These are phyloP conservation scores for Brachynemurus nebulosus DNA, from an alignment of 2,888 invertebrate genomes.

Conservation along the genomic window DNA sequence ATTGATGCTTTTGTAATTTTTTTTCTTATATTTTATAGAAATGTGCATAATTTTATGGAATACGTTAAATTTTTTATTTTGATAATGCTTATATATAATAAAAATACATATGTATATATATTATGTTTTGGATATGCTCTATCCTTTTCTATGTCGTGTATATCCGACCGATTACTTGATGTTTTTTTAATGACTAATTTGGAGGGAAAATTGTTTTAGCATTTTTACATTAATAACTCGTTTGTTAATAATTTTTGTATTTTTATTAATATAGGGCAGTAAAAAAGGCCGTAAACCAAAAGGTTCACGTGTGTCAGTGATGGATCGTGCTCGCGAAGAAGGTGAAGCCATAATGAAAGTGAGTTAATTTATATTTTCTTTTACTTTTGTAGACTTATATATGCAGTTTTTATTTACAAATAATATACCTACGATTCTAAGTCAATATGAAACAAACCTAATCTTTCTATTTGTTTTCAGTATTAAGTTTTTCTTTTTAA, in stretches of 20 bases:
- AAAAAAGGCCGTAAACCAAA: constrained; percentile 36
- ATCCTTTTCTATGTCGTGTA: not conserved
- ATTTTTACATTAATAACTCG: not conserved
- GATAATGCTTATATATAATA: too few relatives aligned
- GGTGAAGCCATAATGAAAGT: constrained; percentile 39
- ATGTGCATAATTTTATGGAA: too few relatives aligned
- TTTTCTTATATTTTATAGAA: too few relatives aligned
- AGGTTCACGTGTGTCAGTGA: constrained; percentile 31
- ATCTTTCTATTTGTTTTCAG: too few relatives aligned
- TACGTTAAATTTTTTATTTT: too few relatives aligned
- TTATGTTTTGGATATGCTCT: not conserved
- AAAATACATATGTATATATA: not conserved
- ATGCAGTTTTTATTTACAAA: not conserved
- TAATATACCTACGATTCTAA: too few relatives aligned
- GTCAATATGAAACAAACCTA: too few relatives aligned
- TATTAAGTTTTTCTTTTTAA: too few relatives aligned
- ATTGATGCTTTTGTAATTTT: too few relatives aligned
- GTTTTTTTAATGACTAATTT: not conserved
- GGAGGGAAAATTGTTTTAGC: constrained; percentile 5
- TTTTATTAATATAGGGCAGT: constrained; percentile 25
- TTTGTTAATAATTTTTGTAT: constrained; percentile 7
- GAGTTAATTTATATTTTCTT: constrained; percentile 10
- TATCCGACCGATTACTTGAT: not conserved
- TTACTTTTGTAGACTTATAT: not conserved
- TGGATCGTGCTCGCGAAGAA: constrained; percentile 36